Evolutionary conservation across 2,888 invertebrate species (phyloP), one percentile per base, ranked within the genome.

Genomic region (Pristionchus arcanus): DNA sequence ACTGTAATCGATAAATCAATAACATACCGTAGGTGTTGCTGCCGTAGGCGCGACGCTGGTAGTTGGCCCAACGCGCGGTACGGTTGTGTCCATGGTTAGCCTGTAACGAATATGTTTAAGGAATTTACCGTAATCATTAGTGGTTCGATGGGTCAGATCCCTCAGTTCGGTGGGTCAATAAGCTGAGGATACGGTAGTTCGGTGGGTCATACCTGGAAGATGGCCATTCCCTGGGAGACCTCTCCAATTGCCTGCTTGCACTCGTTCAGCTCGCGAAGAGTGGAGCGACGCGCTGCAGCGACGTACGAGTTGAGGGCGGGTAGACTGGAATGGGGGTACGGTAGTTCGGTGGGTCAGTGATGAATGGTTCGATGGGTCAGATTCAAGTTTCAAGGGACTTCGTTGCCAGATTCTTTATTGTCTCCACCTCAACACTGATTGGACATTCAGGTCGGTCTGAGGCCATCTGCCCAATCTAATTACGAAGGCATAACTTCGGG

Each of bases 51-150:
- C 84, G 55, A 31, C 31, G 19, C 28, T 87, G 31, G 87, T 87
- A 90, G 59, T 63, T 37, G 28, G 90, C 87, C 59, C 91, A 91
- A 66, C 91, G 90, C 19, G 86, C 86, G 53, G 91, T 91, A 42
- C 91, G 87, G 90, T 91, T 91, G 81, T 53, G 81, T 7, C 16
- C 34, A 16, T 68, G 66, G 42, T 42, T 25, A 16, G 49, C 28
- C 37, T 31, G 19, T 2, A 42, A 55, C 21, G 83, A 28, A 31
- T 81, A 42, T 42, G 3, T 42, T 3, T 42, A 42, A 42, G 42
- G 42, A 3, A 7, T 9, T 9, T 7, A 49, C 42, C 5, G 11
- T 49, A 49, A 49, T 49, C 3, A 3, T 49, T 9, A 9, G 9
- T 42, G 9, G 42, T 42, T 42, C 42, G 49, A n/a, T 53, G 31